Evolutionary conservation across 2,888 invertebrate genomes (phyloP).

Genomic region (Anthoptus insignis): DNA sequence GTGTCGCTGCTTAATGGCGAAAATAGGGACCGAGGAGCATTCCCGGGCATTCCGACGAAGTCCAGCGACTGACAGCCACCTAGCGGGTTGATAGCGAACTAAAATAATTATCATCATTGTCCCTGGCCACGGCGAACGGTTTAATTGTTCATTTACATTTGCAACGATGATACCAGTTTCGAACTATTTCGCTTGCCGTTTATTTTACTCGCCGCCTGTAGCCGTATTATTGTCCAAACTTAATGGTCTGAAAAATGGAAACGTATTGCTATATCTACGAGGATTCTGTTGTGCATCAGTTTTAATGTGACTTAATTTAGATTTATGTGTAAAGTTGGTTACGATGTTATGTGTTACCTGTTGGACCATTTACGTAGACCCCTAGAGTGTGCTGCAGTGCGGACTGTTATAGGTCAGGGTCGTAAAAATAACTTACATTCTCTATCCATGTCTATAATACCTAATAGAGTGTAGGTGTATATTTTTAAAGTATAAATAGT

Average conservation of each 20-base stretch:
- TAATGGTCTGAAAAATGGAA: conserved; percentile 85
- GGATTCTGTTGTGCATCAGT: conserved; percentile 67
- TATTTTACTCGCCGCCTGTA: conserved; percentile 79
- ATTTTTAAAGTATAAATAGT: no score
- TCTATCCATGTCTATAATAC: no score
- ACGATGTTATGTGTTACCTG: no score
- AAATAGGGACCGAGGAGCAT: conserved; percentile 76
- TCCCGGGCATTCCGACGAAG: conserved; percentile 66
- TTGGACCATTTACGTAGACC: no score
- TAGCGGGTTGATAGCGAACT: conserved; percentile 85
- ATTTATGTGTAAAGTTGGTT: conserved; percentile 54
- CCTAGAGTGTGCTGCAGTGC: no score
- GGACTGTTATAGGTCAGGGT: no score
- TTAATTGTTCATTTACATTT: conserved; percentile 87
- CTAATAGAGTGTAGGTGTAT: no score
- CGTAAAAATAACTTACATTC: no score
- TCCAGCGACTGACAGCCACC: conserved; percentile 80
- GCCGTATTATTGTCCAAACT: conserved; percentile 80
- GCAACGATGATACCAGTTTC: conserved; percentile 85
- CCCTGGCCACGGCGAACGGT: conserved; percentile 82
- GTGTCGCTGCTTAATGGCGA: conserved; percentile 85
- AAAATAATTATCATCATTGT: conserved; percentile 87
- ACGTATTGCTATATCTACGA: conserved; percentile 79
- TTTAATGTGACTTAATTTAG: conserved; percentile 52
- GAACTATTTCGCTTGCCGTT: conserved; percentile 82